Conservation (phyloP, 2,113 vertebrate genomes). For the Elaphurus davidianus region DNA sequence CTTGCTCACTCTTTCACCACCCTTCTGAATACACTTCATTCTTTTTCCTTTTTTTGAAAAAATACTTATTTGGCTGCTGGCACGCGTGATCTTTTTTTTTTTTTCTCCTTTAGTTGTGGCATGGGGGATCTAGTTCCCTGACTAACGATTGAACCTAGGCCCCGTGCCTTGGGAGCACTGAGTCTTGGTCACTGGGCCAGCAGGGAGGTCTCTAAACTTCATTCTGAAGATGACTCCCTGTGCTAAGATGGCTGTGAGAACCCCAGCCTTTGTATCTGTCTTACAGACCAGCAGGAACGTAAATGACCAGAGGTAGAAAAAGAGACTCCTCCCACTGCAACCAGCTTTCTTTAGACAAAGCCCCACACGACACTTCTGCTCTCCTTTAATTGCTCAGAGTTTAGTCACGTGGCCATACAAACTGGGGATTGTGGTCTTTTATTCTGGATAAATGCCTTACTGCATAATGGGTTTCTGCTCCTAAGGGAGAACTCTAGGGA, state of each 20-base stretch:
- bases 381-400: neutral
- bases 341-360: neutral
- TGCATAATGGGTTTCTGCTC: neutral
- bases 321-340: neutral
- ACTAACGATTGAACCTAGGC: neutral
- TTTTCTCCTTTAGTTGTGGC: neutral
- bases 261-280: neutral
- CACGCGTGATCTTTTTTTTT: neutral
- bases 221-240: neutral
- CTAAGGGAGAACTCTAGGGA: neutral
- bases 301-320: neutral
- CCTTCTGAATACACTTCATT: neutral
- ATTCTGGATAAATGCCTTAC: neutral
- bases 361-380: neutral
- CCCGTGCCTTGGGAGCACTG: neutral
- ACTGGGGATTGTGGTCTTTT: neutral
- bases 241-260: neutral
- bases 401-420: neutral
- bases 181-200: neutral
- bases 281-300: neutral
- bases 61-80: neutral
- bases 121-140: neutral
- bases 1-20: neutral
- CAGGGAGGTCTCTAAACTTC: neutral
- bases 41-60: neutral